phyloP scores from a whole-genome alignment of 1,140 invertebrate species.

The Conopomorpha cramerella region DNA sequence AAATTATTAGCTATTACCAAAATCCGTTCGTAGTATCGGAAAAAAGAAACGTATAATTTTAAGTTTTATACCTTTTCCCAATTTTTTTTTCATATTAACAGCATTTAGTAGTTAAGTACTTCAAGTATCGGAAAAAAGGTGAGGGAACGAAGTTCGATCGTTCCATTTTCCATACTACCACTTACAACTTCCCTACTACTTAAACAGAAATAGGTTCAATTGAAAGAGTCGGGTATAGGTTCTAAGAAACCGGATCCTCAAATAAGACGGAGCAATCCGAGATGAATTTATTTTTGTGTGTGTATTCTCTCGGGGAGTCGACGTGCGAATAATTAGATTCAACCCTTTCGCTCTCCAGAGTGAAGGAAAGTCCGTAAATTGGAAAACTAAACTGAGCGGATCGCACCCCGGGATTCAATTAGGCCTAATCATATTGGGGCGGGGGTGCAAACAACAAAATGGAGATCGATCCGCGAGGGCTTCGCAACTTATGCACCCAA shows the following conservation, averaged over 20 bases:
- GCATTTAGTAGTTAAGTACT: too few relatives aligned
- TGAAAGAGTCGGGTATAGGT: too few relatives aligned
- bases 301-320: conserved; percentile 24
- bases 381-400: conserved; percentile 56
- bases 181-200: too few relatives aligned
- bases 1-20: too few relatives aligned
- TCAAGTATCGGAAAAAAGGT: too few relatives aligned
- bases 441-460: conserved; percentile 46
- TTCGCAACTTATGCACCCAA: conserved; percentile 7
- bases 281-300: conserved; percentile 31
- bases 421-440: conserved; percentile 57
- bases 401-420: conserved; percentile 55
- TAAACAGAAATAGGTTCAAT: too few relatives aligned
- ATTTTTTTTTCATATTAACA: too few relatives aligned
- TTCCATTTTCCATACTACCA: too few relatives aligned
- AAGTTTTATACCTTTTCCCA: too few relatives aligned
- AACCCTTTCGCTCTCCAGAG: conserved; percentile 40
- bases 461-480: conserved; percentile 19
- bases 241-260: conserved; percentile 13
- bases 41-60: too few relatives aligned
- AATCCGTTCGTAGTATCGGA: too few relatives aligned
- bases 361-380: conserved; percentile 54
- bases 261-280: conserved; percentile 15
- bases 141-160: too few relatives aligned
- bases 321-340: conserved; percentile 46